Conservation (phyloP, 2,113 vertebrate species). For the Hassar affinis region DNA sequence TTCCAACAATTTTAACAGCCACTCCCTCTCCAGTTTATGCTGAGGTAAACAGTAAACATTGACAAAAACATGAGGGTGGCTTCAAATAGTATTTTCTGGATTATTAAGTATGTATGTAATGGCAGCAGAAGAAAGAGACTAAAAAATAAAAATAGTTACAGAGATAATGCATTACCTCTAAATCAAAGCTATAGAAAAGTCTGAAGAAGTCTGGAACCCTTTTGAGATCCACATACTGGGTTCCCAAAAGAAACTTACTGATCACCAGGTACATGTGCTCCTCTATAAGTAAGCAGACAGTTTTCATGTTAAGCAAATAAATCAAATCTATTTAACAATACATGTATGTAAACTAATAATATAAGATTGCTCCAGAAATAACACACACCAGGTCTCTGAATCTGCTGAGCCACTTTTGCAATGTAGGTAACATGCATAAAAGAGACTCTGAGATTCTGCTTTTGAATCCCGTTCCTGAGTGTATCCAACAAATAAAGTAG, state of each 20-base stretch:
- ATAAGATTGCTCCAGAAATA: not conserved
- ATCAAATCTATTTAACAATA: not conserved
- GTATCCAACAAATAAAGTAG: constrained; percentile 86
- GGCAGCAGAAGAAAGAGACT: not conserved
- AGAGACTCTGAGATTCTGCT: constrained; percentile 79
- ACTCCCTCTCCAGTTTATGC: constrained; percentile 85
- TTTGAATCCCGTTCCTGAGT: constrained; percentile 82
- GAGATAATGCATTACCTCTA: constrained; percentile 74
- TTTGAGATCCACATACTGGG: constrained; percentile 83
- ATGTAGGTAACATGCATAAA: constrained; percentile 81
- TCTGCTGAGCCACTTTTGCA: constrained; percentile 80
- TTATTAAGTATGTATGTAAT: not conserved
- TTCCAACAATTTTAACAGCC: constrained; percentile 81
- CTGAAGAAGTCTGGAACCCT: constrained; percentile 91
- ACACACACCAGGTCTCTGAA: constrained; percentile 86
- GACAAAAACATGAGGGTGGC: not conserved
- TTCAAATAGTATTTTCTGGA: not conserved
- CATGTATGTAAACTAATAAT: not conserved
- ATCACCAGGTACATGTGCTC: constrained; percentile 92
- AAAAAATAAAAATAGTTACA: not conserved
- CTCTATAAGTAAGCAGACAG: constrained; percentile 71
- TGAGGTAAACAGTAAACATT: constrained; percentile 53
- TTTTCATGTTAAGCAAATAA: not conserved
- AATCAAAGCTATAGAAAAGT: constrained; percentile 88
- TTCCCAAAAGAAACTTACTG: constrained; percentile 85